These are phyloP conservation scores for Gymnobelideus leadbeateri DNA, from an alignment of 2,113 vertebrate genomes.

Conservation along the genomic window DNA sequence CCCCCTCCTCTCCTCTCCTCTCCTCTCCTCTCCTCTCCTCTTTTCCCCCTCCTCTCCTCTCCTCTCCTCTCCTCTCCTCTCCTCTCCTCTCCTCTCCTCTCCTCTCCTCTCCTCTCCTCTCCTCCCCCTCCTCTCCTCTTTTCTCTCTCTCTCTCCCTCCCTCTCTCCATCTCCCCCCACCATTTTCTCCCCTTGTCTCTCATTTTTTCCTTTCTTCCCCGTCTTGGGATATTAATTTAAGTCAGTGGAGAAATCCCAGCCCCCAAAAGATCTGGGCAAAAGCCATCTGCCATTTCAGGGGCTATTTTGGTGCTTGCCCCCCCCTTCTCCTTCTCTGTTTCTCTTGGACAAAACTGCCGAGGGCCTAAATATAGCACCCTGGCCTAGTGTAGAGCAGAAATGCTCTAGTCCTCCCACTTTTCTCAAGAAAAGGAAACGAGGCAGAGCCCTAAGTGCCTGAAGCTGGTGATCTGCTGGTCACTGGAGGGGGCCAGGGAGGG, in stretches of 20 bases:
- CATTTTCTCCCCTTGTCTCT: neutral
- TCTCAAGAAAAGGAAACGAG: neutral
- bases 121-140: too few relatives aligned
- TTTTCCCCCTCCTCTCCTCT: too few relatives aligned
- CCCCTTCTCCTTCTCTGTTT: constrained; percentile 54
- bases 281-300: neutral
- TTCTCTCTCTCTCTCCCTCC: too few relatives aligned
- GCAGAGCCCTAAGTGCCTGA: neutral
- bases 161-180: neutral
- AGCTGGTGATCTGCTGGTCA: neutral
- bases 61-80: too few relatives aligned
- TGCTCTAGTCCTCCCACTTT: neutral
- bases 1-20: too few relatives aligned
- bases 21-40: too few relatives aligned
- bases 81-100: too few relatives aligned
- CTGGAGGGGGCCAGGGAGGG: neutral
- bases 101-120: too few relatives aligned
- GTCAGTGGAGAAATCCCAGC: neutral
- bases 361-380: constrained; percentile 78
- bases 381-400: neutral
- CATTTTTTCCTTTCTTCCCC: neutral
- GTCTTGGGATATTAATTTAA: neutral
- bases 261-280: neutral
- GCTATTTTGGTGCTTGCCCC: constrained; percentile 75
- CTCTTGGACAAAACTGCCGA: constrained; percentile 61